Evolutionary conservation across 2,113 vertebrate species (phyloP).

Genomic region (Hemiprocne comata): DNA sequence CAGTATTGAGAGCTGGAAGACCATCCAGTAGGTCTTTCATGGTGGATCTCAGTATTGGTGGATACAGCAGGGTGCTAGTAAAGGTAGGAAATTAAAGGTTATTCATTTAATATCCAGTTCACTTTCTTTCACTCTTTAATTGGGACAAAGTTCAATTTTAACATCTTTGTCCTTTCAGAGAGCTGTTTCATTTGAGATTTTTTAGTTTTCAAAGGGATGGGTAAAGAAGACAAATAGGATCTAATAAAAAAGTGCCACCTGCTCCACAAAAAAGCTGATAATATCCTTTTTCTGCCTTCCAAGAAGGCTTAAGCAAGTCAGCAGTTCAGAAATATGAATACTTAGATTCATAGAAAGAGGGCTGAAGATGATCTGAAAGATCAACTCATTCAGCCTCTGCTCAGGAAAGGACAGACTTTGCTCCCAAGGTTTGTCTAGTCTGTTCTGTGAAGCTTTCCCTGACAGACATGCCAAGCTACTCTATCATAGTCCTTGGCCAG

Average conservation of each 20-base stretch:
- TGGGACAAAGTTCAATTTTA: background rate
- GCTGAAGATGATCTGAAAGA: background rate
- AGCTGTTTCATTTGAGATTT: background rate
- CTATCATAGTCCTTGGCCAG: accelerated
- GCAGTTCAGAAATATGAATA: background rate
- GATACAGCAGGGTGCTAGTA: background rate
- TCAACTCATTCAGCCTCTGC: background rate
- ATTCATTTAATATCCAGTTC: background rate
- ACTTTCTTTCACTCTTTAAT: background rate
- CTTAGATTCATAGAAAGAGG: background rate
- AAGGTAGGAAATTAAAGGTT: background rate
- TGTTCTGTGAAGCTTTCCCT: background rate
- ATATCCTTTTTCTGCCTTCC: background rate
- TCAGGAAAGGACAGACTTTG: background rate
- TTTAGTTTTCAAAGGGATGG: background rate
- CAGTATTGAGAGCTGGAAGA: background rate
- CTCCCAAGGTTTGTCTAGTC: background rate
- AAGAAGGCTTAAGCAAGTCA: background rate
- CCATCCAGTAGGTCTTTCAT: background rate
- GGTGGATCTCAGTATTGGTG: background rate
- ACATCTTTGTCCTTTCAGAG: background rate
- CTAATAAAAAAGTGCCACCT: background rate
- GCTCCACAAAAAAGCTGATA: background rate
- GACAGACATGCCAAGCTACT: background rate
- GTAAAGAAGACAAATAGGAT: background rate